phyloP scores from a whole-genome alignment of 2,797 vertebrate species.

The Otolemur crassicaudatus region DNA sequence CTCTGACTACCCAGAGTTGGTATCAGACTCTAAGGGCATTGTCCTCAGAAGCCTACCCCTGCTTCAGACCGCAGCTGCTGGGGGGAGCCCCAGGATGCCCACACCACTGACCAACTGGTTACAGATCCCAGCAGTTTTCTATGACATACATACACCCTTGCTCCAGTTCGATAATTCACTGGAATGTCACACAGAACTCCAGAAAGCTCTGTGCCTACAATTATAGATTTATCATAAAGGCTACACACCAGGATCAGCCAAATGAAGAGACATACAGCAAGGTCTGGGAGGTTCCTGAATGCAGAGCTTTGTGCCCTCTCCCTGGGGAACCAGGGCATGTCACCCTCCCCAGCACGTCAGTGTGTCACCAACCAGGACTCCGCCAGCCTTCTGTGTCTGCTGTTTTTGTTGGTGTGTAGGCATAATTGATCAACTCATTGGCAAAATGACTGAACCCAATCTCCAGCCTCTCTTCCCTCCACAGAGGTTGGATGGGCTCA shows the following conservation, averaged over 20 bases:
- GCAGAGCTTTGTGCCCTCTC: neutral
- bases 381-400: neutral
- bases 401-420: neutral
- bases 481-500: neutral
- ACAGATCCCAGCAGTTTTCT: neutral
- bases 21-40: neutral
- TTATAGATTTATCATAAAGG: neutral
- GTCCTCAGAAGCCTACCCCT: neutral
- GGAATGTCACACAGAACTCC: neutral
- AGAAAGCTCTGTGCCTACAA: neutral
- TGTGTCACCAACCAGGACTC: neutral
- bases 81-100: neutral
- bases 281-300: neutral
- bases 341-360: neutral
- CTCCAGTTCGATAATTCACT: neutral
- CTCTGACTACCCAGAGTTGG: neutral
- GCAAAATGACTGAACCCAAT: neutral
- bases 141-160: neutral
- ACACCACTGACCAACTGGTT: neutral
- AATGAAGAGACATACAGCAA: neutral
- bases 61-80: neutral
- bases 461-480: neutral
- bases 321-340: neutral
- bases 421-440: neutral
- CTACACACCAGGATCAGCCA: neutral